Percentiles rank a stretch among this genome's conserved stretches.
phyloP scores from a whole-genome alignment of 2,113 vertebrate genomes.

The Plecotus auritus region DNA sequence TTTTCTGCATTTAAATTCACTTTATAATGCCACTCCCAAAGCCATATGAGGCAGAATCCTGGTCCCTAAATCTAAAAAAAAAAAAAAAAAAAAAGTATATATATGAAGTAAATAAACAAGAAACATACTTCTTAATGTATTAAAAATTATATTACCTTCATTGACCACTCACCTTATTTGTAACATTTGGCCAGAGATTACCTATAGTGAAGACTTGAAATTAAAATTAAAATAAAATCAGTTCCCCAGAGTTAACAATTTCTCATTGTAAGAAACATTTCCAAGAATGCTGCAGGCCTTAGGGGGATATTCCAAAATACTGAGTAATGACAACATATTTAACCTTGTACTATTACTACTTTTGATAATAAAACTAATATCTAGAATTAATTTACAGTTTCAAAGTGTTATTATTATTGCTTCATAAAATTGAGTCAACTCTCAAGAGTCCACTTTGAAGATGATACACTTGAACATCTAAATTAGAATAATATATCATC shows the following conservation, averaged over 20 bases:
- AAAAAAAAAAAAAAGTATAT: neutral
- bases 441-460: neutral
- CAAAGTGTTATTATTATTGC: neutral
- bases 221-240: constrained; percentile 5
- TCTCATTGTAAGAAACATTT: neutral
- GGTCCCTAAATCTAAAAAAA: neutral
- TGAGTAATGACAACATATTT: constrained; percentile 5
- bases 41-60: neutral
- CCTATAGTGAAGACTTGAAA: neutral
- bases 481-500: constrained; percentile 53
- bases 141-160: neutral
- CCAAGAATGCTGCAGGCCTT: neutral
- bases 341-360: neutral
- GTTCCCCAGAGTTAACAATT: neutral
- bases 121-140: neutral
- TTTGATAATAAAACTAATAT: neutral
- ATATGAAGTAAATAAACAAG: neutral
- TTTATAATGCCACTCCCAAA: neutral
- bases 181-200: neutral
- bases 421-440: constrained; percentile 31
- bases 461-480: constrained; percentile 38
- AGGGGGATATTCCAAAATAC: neutral
- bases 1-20: neutral
- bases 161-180: neutral
- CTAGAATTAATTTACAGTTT: constrained; percentile 37